Evolutionary conservation across 2,113 vertebrate genomes (phyloP), one percentile per base, ranked within the genome.

Genomic region (Otis tarda): DNA sequence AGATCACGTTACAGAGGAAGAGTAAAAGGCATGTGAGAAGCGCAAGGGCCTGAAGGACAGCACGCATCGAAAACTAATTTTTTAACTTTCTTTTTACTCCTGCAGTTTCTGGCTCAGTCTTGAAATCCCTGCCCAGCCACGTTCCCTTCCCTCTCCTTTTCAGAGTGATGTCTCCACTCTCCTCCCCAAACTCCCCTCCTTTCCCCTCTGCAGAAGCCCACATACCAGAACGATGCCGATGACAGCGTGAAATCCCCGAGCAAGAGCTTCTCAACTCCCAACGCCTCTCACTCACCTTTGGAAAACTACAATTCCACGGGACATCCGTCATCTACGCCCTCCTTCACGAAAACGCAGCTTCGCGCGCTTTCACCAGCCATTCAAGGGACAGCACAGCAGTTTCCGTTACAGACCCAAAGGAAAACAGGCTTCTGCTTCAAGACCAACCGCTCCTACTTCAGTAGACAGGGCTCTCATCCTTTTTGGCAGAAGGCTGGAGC

Each of bases 1-100:
- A 52, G 35, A 23, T 30, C 25, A 35, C 9, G 3, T 4, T 7
- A 37, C 1, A 7, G n/a, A 64, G 43, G 35, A 63, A 31, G 53
- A 64, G 33, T 2, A 43, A 53, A 49, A 49, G 23, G 23, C 1
- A 0, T 2, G 9, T 2, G n/a, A 70, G 41, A 33, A 59, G 61
- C n/a, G 28, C 14, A 27, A 52, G 21, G 23, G 28, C 25, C 37
- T 50, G 52, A 76, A 68, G 45, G 53, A 56, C 19, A 61, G 21
- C 28, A 68, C 3, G 3, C 3, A 8, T 0, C 15, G 31, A 55
- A 70, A 90, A 41, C 19, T 13, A 14, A 14, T 3, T 50, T 69
- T 45, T 16, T 24, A 61, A 25, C 23, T 52, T 52, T 25, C 12
- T 61, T 6, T 81, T 52, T 8, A 1, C 50, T 70, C 55, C 47